Evolutionary conservation across 2,888 invertebrate species (phyloP).

Genomic region (Acanthosepion pharaonis): DNA sequence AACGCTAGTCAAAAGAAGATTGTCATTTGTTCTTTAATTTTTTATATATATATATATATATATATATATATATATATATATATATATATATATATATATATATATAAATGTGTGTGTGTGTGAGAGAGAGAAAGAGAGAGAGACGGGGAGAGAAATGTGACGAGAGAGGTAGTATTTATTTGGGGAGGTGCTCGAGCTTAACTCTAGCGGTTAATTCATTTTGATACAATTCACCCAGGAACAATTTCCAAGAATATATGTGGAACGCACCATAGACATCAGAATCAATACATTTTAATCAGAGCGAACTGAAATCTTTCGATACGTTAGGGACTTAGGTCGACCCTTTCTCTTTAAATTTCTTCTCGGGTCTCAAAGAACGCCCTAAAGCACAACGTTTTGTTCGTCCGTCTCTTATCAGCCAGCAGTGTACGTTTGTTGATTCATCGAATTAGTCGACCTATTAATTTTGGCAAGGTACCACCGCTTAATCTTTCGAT

Average conservation of each 20-base stretch:
- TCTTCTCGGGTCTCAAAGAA: not conserved
- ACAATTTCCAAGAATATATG: conserved; percentile 15
- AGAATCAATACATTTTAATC: conserved; percentile 33
- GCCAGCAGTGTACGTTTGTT: not conserved
- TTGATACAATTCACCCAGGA: not conserved
- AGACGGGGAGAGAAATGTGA: too few species aligned
- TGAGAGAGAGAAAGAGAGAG: too few species aligned
- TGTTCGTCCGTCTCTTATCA: not conserved
- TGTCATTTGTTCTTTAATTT: too few species aligned
- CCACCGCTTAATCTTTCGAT: not conserved
- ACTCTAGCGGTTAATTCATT: not conserved
- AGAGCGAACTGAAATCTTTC: not conserved
- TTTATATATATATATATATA: too few species aligned
- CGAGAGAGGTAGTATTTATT: not conserved
- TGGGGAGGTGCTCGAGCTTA: not conserved
- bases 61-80: too few species aligned
- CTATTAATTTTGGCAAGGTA: not conserved
- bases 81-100: too few species aligned
- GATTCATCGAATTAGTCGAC: not conserved
- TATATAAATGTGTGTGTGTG: too few species aligned
- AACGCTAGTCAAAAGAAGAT: too few species aligned
- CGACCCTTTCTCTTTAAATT: not conserved
- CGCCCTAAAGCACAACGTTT: conserved; percentile 8
- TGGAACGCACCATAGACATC: not conserved
- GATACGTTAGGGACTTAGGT: conserved; percentile 6